Evolutionary conservation across 2,888 invertebrate genomes (phyloP).

Genomic region (Phalangium opilio): DNA sequence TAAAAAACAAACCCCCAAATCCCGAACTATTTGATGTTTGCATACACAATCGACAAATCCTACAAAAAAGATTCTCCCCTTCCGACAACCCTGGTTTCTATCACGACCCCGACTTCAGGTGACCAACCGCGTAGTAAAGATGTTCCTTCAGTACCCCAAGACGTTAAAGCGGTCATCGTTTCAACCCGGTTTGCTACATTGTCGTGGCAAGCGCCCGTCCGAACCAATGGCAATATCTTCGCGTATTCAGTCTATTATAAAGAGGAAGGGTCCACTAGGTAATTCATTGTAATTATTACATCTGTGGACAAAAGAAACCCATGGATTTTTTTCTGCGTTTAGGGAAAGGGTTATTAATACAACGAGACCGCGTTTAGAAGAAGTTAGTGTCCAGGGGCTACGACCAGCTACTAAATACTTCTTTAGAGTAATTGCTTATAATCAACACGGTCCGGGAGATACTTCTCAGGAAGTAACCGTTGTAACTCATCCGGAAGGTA

Average conservation of each 20-base stretch:
- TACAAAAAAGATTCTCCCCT: constrained; percentile 1
- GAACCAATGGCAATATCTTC: constrained; percentile 47
- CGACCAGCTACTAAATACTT: constrained; percentile 74
- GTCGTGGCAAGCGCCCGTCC: constrained; percentile 66
- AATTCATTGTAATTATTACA: no score
- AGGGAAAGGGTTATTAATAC: constrained; percentile 74
- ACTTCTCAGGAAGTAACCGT: constrained; percentile 55
- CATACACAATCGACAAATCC: no score
- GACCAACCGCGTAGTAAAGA: constrained; percentile 18
- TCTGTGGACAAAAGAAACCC: no score
- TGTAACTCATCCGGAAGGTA: constrained; percentile 34
- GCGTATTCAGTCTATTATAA: constrained; percentile 76
- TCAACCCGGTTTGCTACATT: constrained; percentile 77
- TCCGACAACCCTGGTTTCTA: constrained; percentile 17
- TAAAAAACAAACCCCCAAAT: no score
- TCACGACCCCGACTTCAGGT: constrained; percentile 19
- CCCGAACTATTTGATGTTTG: no score
- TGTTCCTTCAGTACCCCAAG: constrained; percentile 52
- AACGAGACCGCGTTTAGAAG: constrained; percentile 53
- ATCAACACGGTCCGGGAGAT: constrained; percentile 53
- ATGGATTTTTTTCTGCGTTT: no score
- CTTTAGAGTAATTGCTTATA: constrained; percentile 68
- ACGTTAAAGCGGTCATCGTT: constrained; percentile 59
- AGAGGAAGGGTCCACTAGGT: constrained; percentile 76
- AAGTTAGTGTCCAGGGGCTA: constrained; percentile 55